These are phyloP conservation scores for Ailuropoda melanoleuca DNA, from an alignment of 2,113 vertebrate genomes.

Conservation along the genomic window DNA sequence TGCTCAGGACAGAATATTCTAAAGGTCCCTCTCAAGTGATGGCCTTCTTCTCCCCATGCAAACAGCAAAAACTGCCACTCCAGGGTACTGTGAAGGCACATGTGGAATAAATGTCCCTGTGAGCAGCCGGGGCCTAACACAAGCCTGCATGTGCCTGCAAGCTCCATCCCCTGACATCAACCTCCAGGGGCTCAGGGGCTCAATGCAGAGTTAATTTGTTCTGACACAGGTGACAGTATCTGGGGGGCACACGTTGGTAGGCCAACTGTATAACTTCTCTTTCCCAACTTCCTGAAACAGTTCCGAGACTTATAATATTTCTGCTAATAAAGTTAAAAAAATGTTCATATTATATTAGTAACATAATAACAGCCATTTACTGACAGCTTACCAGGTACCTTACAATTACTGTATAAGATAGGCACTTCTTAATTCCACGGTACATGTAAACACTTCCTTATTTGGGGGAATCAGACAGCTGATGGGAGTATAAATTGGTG, in stretches of 20 bases:
- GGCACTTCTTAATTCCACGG: not conserved
- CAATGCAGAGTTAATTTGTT: not conserved
- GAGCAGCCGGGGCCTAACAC: not conserved
- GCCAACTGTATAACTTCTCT: not conserved
- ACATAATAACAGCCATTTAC: not conserved
- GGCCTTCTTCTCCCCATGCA: not conserved
- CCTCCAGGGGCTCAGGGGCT: not conserved
- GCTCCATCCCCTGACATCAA: not conserved
- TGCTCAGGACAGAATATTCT: not conserved
- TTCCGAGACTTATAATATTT: not conserved
- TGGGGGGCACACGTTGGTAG: not conserved
- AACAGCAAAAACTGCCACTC: not conserved
- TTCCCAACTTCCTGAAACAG: not conserved
- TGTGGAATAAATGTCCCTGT: not conserved
- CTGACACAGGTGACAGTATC: not conserved
- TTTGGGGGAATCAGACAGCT: not conserved
- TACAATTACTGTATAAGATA: not conserved
- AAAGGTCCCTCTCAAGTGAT: not conserved
- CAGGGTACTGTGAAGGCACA: not conserved
- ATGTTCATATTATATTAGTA: not conserved
- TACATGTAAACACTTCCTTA: not conserved
- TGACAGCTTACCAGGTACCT: not conserved
- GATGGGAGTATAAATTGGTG: not conserved
- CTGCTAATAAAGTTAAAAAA: not conserved
- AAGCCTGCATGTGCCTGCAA: not conserved